phyloP scores from a whole-genome alignment of 2,797 vertebrate genomes.

The Ceyx erithaca region DNA sequence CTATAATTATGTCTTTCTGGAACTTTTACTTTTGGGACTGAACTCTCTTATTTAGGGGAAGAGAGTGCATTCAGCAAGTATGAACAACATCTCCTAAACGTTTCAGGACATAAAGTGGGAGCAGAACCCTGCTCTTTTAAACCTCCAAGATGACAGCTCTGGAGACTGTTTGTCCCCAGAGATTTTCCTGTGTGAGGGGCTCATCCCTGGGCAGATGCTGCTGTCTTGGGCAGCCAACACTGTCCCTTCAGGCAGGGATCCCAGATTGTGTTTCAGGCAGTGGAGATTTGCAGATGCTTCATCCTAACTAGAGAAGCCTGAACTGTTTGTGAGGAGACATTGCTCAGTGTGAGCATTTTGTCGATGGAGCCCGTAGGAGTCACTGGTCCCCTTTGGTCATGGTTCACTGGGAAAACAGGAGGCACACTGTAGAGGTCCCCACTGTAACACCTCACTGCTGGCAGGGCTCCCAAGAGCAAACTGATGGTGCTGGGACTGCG shows the following conservation, averaged over 20 bases:
- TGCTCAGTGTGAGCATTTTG: not conserved
- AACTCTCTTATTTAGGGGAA: not conserved
- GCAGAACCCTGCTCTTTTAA: not conserved
- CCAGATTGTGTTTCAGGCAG: not conserved
- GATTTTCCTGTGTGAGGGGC: rapidly evolving
- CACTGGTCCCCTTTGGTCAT: not conserved
- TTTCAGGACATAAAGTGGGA: not conserved
- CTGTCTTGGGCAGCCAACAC: not conserved
- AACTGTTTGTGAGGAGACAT: not conserved
- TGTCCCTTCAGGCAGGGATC: not conserved
- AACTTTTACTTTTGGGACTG: not conserved
- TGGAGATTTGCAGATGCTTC: not conserved
- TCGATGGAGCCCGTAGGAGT: not conserved
- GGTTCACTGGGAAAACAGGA: not conserved
- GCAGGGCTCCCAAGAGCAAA: not conserved
- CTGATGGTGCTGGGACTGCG: not conserved
- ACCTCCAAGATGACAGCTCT: not conserved
- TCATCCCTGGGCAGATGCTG: not conserved
- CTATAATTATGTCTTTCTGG: not conserved
- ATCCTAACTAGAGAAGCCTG: not conserved
- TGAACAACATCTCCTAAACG: rapidly evolving
- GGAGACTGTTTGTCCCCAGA: not conserved
- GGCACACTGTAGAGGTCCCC: too few relatives aligned
- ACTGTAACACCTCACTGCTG: rapidly evolving
- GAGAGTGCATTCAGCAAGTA: not conserved